Evolutionary conservation across 2,113 vertebrate species (phyloP).

Genomic region (Trogon melanurus): DNA sequence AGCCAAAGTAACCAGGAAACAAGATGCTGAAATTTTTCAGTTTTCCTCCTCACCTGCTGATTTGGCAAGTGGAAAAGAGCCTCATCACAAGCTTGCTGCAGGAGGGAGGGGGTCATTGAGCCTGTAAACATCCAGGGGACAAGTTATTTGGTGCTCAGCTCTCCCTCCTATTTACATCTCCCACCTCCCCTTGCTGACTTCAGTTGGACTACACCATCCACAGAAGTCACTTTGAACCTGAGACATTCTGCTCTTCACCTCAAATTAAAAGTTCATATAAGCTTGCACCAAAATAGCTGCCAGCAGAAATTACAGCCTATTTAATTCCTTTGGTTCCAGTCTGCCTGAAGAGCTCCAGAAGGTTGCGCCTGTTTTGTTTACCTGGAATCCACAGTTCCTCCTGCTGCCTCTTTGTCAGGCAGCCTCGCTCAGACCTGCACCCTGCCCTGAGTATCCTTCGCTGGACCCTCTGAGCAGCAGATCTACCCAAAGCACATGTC

Average conservation of each 20-base stretch:
- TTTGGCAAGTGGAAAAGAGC: not conserved
- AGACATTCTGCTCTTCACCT: not conserved
- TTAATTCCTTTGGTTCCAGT: slow-evolving; percentile 15
- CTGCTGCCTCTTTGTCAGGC: not conserved
- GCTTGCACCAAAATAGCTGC: not conserved
- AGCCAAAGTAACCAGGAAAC: not conserved
- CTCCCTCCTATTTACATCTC: not conserved
- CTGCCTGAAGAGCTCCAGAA: not conserved
- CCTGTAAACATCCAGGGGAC: not conserved
- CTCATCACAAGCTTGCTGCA: not conserved
- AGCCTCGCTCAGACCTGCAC: not conserved
- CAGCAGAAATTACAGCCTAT: not conserved
- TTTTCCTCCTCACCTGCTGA: not conserved
- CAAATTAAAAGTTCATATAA: not conserved
- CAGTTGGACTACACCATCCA: not conserved
- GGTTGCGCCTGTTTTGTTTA: not conserved
- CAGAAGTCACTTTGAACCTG: slow-evolving; percentile 3
- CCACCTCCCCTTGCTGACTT: not conserved
- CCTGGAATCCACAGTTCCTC: not conserved
- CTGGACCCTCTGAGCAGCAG: not conserved
- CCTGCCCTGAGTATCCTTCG: not conserved
- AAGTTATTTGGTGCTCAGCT: not conserved
- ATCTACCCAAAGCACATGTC: not conserved
- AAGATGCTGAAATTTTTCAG: not conserved
- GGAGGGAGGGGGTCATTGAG: not conserved